phyloP scores from a whole-genome alignment of 1,140 invertebrate species.

The Colletes gigas region DNA sequence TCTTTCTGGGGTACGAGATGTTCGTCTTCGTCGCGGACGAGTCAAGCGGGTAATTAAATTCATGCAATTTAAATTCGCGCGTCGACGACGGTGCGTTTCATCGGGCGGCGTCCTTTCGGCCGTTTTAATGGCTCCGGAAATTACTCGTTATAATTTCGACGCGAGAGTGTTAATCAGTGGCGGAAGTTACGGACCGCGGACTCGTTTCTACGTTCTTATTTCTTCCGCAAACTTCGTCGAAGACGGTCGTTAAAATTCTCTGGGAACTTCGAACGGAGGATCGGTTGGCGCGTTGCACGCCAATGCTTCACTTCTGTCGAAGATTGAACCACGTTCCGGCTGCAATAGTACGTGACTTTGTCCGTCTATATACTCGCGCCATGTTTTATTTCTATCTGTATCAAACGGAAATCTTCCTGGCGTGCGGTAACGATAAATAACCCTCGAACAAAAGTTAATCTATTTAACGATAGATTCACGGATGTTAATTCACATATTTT shows the following conservation, averaged over 20 bases:
- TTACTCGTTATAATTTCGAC: slow-evolving; percentile 8
- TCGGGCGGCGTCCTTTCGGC: background rate
- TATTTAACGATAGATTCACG: too few relatives aligned
- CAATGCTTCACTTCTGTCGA: slow-evolving; percentile 30
- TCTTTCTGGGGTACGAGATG: too few relatives aligned
- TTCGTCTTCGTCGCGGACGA: background rate
- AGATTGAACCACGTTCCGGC: slow-evolving; percentile 51
- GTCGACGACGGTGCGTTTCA: background rate
- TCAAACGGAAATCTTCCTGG: too few relatives aligned
- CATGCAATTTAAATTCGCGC: slow-evolving; percentile 28
- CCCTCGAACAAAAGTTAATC: too few relatives aligned
- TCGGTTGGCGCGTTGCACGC: slow-evolving; percentile 39
- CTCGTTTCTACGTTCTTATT: slow-evolving; percentile 32
- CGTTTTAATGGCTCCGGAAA: slow-evolving; percentile 3
- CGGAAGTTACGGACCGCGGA: background rate
- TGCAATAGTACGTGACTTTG: slow-evolving; percentile 50
- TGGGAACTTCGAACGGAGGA: slow-evolving; percentile 43
- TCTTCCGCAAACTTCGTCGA: slow-evolving; percentile 41
- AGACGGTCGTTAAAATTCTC: slow-evolving; percentile 51
- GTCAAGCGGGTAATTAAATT: slow-evolving; percentile 21
- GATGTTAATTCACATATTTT: too few relatives aligned
- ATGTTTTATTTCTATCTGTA: too few relatives aligned
- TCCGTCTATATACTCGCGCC: background rate
- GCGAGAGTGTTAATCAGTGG: background rate
- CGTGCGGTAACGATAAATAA: too few relatives aligned